Evolutionary conservation across 2,797 vertebrate genomes (phyloP).

Genomic region (Rhinogobio ventralis): DNA sequence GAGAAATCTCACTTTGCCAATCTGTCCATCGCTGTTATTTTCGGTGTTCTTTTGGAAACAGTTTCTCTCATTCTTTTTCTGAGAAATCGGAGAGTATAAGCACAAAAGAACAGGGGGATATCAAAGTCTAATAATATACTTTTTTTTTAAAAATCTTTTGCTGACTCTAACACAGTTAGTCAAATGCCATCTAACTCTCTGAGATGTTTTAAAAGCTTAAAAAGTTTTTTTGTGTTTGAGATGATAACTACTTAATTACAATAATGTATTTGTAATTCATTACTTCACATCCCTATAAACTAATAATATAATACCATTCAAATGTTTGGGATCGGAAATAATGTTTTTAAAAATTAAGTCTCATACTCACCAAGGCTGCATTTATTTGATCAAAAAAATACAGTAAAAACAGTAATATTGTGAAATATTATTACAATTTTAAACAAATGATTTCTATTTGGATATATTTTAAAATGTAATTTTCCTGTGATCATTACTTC

Average conservation of each 20-base stretch:
- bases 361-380: no score
- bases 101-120: background rate
- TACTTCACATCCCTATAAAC: no score
- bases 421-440: no score
- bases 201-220: background rate
- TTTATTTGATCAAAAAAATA: no score
- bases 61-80: background rate
- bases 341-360: no score
- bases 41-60: background rate
- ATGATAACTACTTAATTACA: background rate
- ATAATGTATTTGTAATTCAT: no score
- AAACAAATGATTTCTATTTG: no score
- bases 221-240: background rate
- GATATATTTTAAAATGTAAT: no score
- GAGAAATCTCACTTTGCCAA: slow-evolving; percentile 13
- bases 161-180: background rate
- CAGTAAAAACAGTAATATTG: no score
- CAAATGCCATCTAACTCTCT: background rate
- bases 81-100: background rate
- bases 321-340: no score
- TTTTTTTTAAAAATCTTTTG: background rate
- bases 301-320: no score
- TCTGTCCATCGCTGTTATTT: background rate
- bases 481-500: no score
- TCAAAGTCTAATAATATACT: background rate